Base-by-base conservation (phyloP, 2,113 vertebrate genomes). In the Gobius niger region DNA sequence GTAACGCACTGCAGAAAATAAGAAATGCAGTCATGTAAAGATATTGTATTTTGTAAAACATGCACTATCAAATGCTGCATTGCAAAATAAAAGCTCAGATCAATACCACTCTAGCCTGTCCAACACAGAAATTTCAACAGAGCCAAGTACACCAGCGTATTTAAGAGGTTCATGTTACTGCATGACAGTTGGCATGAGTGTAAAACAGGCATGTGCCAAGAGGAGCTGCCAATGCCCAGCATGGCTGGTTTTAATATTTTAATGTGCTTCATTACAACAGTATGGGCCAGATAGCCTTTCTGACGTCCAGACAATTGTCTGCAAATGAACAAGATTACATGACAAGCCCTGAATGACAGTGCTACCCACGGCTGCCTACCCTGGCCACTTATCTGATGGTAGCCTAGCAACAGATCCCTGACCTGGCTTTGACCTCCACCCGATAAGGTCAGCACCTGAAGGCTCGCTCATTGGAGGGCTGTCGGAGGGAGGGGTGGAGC, bases 381-480 rank as follows among this genome's bases (percentile, higher is more conserved):
- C 87, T 42, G 50, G 78, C 87, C 87, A 88, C 90, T 94, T 94
- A 93, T 93, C 92, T 91, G 92, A 93, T 92, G 89, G 92, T 93
- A 90, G 82, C 92, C 87, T 92, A 92, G 92, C 92, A 92, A 93
- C 92, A 91, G 90, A 93, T 91, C 91, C 91, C 91, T 92, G 91
- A 92, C 93, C 92, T 92, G 90, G 89, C 89, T 89, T 90, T 92
- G 93, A 93, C 92, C 92, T 92, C 88, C 85, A 89, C 90, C 90
- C 83, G 90, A 93, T 93, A 93, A 94, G 92, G 93, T 93, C 93
- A 93, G 88, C 91, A 93, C 91, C 93, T 93, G 91, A 94, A 93
- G 93, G 88, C 84, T 88, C 87, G 89, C 88, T 88, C 89, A 94
- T 93, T 92, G 91, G 91, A 88, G 82, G 84, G 85, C 81, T 85